Base-by-base conservation (phyloP, 2,888 invertebrate species). In the Dynastes maya region DNA sequence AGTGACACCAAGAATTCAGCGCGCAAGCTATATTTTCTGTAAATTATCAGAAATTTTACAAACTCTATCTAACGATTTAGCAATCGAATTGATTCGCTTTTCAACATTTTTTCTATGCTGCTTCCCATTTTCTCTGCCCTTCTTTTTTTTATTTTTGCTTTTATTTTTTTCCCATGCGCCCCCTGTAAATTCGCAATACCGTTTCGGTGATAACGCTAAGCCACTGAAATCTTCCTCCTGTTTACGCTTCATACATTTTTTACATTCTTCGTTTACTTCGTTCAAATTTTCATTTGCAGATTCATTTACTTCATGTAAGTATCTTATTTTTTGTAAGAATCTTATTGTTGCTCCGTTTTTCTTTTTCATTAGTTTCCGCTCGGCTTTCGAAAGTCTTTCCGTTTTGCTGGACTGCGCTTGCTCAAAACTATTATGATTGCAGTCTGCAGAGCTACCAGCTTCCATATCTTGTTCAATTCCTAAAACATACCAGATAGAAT, bases 401-500 rank as follows among this genome's bases (percentile, higher is more conserved):
- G 85, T 82, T 29, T 84, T 84, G 29, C 76, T 71, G 27, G 84
- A 82, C 64, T 85, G 85, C 9, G 84, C 85, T 67, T 85, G 84
- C 80, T 87, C 86, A 64, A 87, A 87, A 78, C 85, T 86, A 76
- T 80, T 84, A 71, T 86, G 85, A 82, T 84, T 83, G 79, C 85
- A 84, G 49, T 72, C 72, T 53, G 82, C 80, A 49, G 82, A 75
- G 40, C 83, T 79, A 13, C 77, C 70, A 61, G 84, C 84, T 79
- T 86, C 85, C 27, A 85, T 80, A 77, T 87, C 87, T 80, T 85
- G 85, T 80, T 86, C 86, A 68, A 86, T 86, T n/a, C 86, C 79
- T 78, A n/a, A 64, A 76, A 61, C 55, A 58, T 55, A 4, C 0
- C 16, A n/a, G 22, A 61, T 22, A 45, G 32, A 6, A 37, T 49